Evolutionary conservation across 2,797 vertebrate species (phyloP), one percentile per base, ranked within the genome.

Genomic region (Kryptolebias ocellatus): DNA sequence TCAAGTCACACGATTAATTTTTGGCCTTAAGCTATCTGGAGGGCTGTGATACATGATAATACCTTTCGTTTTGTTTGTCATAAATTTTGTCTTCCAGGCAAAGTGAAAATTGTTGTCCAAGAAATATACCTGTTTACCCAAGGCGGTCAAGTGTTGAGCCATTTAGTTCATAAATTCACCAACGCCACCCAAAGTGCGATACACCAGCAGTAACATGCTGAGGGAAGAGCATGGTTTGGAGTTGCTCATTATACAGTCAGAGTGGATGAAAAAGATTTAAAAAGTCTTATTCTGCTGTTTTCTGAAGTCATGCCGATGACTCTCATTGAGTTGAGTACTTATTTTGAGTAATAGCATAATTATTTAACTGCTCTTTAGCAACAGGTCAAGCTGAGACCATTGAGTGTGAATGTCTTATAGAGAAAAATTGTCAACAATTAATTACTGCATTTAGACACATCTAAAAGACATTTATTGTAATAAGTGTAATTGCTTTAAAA

Each of bases 11-110:
- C 80, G 57, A 85, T 87, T 83, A 79, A 87, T 88, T 84, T 88
- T 44, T 78, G 72, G 69, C 80, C 79, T 59, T 63, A 70, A 75
- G 77, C 70, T 84, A 87, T 86, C 85, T 83, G 78, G 67, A 87
- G 76, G 75, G 64, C 71, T 81, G 76, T 86, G 77, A 89, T 85
- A 89, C 83, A 83, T 77, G 77, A 83, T 89, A 89, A 91, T 83
- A 83, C 69, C 72, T 76, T 83, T 55, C 82, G 74, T 84, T 87
- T 77, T 90, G 84, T 88, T 87, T 84, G 84, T 88, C 85, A 89
- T 92, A 85, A 91, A 91, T 90, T 87, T 65, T 49, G 62, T 55
- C 66, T 85, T 51, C 60, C 24, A 4, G 72, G 72, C 76, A 73
- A 83, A 65, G 54, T 39, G 5, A 63, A 84, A 79, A 75, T 72